A percentile compares a stretch with the other conserved stretches of the same genome.
Evolutionary conservation across 2,797 vertebrate genomes (phyloP).

Genomic region (Melanotaenia maccullochi): DNA sequence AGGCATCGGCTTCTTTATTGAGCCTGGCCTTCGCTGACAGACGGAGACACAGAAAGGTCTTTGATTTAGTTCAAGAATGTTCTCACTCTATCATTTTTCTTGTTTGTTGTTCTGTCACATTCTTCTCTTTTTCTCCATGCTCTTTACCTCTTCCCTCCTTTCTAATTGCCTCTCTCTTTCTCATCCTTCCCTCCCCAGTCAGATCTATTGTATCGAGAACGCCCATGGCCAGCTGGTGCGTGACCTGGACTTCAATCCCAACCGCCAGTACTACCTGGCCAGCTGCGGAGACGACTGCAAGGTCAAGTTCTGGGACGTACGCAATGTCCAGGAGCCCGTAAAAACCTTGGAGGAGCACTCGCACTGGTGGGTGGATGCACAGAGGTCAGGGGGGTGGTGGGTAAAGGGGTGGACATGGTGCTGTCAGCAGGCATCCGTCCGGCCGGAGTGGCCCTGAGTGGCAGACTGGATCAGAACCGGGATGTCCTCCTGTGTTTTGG

Average conservation of each 20-base stretch:
- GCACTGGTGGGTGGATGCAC: constrained; percentile 86
- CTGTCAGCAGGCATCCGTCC: neutral
- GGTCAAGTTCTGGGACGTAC: constrained; percentile 98
- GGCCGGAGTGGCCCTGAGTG: neutral
- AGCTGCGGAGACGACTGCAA: constrained; percentile 99
- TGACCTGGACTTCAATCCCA: constrained; percentile 98
- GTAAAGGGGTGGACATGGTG: neutral
- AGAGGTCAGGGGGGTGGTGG: neutral
- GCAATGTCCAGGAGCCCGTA: constrained; percentile 91
- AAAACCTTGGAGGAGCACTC: constrained; percentile 96
- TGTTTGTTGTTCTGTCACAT: constrained; percentile 52
- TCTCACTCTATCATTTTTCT: constrained; percentile 51
- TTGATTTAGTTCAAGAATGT: constrained; percentile 68
- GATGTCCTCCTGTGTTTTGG: neutral
- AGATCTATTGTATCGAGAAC: constrained; percentile 98
- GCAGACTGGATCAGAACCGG: neutral
- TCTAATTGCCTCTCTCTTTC: constrained; percentile 8
- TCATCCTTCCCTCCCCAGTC: constrained; percentile 79
- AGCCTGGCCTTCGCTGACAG: constrained; percentile 69
- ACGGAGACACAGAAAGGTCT: constrained; percentile 54
- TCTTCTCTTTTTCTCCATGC: constrained; percentile 18
- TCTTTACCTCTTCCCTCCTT: neutral
- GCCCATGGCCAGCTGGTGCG: constrained; percentile 97
- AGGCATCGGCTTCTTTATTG: constrained; percentile 58
- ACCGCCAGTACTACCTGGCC: constrained; percentile 97